Evolutionary conservation across 2,888 invertebrate genomes (phyloP), one percentile per base, ranked within the genome.

Genomic region (Agrilus biguttatus): DNA sequence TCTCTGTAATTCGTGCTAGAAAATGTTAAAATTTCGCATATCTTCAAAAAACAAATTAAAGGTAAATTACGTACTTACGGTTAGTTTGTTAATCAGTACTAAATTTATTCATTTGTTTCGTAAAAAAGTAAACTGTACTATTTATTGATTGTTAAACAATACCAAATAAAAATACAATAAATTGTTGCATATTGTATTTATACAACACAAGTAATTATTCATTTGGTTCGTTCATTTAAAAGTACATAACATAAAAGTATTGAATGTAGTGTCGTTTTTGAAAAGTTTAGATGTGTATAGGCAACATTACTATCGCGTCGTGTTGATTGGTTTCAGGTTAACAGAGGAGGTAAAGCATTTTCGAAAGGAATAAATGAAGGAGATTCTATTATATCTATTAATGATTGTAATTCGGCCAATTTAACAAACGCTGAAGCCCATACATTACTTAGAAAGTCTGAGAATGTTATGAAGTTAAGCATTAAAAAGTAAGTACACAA

Each of bases 321-420:
- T 40, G 39, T 41, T 36, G 42, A 45, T 45, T 53, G 55, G 53
- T 76, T 78, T 42, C 74, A 88, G 87, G 86, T 88, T 54, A 88
- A 88, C 66, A 86, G 86, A 8, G 86, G 85, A 42, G 83, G 88
- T 55, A 86, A 87, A 62, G 86, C 87, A n/a, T 80, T 83, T 28
- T 69, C 79, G 53, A 76, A 80, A 57, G 87, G 87, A 7, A 75
- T 87, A 43, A 68, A 84, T 42, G 87, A 87, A 61, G 87, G 87
- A 33, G 87, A 88, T 65, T 72, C 84, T 51, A 81, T 89, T 56
- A 78, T 82, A 37, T 77, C 79, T 46, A 84, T 89, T 62, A 86
- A 87, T 66, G 83, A 81, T 17, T 75, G 75, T 54, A 68, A 72
- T 43, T 82, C 79, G 32, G 74, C 72, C 53, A 74, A 73, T 55